Conservation (phyloP, 2,113 vertebrate genomes). For the Clarias macrocephalus region DNA sequence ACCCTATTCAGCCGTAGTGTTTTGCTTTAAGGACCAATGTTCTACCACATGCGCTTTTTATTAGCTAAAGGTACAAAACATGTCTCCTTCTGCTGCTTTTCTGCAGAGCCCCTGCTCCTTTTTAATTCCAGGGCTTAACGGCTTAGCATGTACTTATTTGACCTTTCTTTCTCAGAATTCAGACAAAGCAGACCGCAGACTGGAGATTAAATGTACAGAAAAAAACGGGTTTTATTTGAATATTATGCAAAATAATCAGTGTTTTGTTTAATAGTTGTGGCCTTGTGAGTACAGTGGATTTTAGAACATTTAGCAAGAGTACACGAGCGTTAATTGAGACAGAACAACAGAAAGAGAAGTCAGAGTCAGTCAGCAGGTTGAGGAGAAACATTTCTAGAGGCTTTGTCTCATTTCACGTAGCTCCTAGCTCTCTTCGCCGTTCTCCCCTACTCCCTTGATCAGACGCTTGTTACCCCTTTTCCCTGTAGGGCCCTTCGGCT, state of each 20-base stretch:
- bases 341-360: background rate
- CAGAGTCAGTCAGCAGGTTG: constrained; percentile 4
- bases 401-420: constrained; percentile 4
- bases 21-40: background rate
- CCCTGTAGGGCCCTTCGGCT: constrained; percentile 92
- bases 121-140: background rate
- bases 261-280: constrained; percentile 20
- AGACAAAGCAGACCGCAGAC: background rate
- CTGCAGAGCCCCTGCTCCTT: background rate
- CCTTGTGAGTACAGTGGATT: constrained; percentile 6
- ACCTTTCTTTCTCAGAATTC: constrained; percentile 11
- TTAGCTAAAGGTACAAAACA: background rate
- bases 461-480: constrained; percentile 94
- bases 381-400: background rate
- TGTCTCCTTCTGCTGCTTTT: background rate
- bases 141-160: background rate
- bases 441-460: constrained; percentile 88
- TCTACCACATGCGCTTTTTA: background rate
- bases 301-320: constrained; percentile 6
- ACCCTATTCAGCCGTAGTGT: background rate
- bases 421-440: constrained; percentile 87
- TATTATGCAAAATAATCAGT: constrained; percentile 34
- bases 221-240: constrained; percentile 32
- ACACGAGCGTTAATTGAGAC: background rate
- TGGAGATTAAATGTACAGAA: constrained; percentile 28